Conservation (phyloP, 2,113 vertebrate species). For the Myiopsitta monachus region DNA sequence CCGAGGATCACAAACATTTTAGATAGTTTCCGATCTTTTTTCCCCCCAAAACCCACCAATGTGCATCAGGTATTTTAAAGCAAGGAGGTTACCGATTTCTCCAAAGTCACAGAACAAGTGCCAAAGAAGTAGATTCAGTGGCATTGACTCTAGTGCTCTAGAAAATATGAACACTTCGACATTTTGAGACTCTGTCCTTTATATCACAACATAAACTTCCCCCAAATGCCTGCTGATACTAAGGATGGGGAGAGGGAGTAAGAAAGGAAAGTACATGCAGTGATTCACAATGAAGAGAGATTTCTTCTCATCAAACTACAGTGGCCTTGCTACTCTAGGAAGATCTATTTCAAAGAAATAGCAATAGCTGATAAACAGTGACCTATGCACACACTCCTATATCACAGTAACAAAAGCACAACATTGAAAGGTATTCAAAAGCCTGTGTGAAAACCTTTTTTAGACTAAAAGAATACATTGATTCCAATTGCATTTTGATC, state of each 20-base stretch:
- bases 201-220: background rate
- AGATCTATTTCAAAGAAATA: background rate
- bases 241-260: background rate
- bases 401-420: background rate
- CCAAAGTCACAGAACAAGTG: background rate
- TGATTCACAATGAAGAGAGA: background rate
- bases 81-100: background rate
- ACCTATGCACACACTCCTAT: rapidly evolving
- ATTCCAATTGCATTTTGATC: background rate
- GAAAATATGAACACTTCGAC: background rate
- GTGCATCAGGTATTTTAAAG: background rate
- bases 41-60: background rate
- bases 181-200: background rate
- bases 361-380: background rate
- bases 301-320: background rate
- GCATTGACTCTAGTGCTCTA: background rate
- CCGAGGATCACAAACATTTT: background rate
- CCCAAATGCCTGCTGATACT: background rate
- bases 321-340: background rate
- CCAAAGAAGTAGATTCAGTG: background rate
- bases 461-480: background rate
- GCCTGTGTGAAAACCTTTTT: background rate
- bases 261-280: background rate
- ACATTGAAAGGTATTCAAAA: background rate
- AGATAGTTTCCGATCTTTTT: background rate